Evolutionary conservation across 1,140 invertebrate species (phyloP), one percentile per base, ranked within the genome.

Genomic region (Drosophila navojoa): DNA sequence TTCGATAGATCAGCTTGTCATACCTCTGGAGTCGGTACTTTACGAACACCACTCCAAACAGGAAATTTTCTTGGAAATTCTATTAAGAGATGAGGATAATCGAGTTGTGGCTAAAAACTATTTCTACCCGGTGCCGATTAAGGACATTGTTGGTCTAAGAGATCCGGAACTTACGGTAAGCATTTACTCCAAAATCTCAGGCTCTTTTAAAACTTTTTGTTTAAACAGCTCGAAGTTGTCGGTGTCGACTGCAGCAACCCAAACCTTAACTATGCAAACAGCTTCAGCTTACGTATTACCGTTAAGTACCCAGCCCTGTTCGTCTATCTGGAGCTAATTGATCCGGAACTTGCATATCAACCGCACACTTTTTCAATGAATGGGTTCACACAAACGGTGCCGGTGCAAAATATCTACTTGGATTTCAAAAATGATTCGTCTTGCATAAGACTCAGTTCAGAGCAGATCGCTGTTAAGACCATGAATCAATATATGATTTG

Each of bases 341-440:
- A 90, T 71, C 73, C 73, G 0, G 50, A 74, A 5, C 73, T 77
- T 10, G 29, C 73, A 0, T 79, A 75, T 3, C 54, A 75, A 11
- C 70, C 57, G 6, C 91, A 92, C 61, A 70, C 53, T 25, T 91
- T 93, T 53, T 92, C 92, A 0, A 79, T 76, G 5, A 93, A 93
- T 79, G 92, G 92, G 5, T 92, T 92, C 42, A 79, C 91, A 15
- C 89, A 91, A 79, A 75, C 90, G 0, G 77, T 75, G 10, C 77
- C 80, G 0, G 69, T 72, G 2, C 86, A 82, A 72, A 80, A 59
- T 10, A 60, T 93, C 0, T 67, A 84, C 25, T 59, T 92, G 32
- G 58, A 87, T 29, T 79, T 91, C 50, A 53, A 79, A 25, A 70
- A 69, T 25, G 45, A 66, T 25, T 67, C 77, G 3, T 57, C 66